Base-by-base conservation (phyloP, 2,888 invertebrate genomes). In the Macrophya alboannulata region DNA sequence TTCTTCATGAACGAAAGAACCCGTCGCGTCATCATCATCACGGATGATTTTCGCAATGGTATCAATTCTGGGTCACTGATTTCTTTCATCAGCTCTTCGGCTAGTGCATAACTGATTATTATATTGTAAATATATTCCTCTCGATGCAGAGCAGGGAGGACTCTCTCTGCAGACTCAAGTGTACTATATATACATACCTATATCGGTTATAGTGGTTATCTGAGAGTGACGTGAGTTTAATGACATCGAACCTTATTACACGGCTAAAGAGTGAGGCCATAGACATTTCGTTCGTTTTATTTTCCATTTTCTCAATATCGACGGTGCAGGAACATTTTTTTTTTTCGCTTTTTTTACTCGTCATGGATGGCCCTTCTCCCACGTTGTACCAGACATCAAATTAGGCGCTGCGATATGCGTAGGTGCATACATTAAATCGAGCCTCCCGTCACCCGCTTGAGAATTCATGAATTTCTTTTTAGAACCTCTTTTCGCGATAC, bases 171-270 rank as follows among this genome's bases (percentile, higher is more conserved):
- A 40, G n/a, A 71, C 21, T 71, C 37, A 40, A 40, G 15, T 40
- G 6, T 71, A 17, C 55, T 55, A 8, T n/a, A 55, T 31, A 31
- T 31, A 31, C 3, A 31, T 31, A 31, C 31, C 31, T 21, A 2
- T 62, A 8, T 62, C 4, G 76, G 83, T 84, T 43, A 84, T 77
- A 82, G 76, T 71, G 86, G 81, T 84, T 68, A 83, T 84, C 85
- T 86, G 86, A 84, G 86, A 89, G 87, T 88, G 89, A 88, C 87
- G 88, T 87, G 88, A 89, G 89, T 90, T 88, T 89, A 88, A 87
- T 86, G 86, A 86, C 85, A 87, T 87, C 85, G 87, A 86, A 89
- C 88, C 85, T 87, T 85, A 86, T 87, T 76, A 76, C 76, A 74
- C 84, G 84, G 86, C 85, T 85, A 85, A 48, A 37, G 59, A 25